Percentiles rank a stretch among this genome's conserved stretches.
These are phyloP conservation scores for Drosophila neoperkinsi DNA, from an alignment of 2,888 invertebrate species.

Conservation along the genomic window DNA sequence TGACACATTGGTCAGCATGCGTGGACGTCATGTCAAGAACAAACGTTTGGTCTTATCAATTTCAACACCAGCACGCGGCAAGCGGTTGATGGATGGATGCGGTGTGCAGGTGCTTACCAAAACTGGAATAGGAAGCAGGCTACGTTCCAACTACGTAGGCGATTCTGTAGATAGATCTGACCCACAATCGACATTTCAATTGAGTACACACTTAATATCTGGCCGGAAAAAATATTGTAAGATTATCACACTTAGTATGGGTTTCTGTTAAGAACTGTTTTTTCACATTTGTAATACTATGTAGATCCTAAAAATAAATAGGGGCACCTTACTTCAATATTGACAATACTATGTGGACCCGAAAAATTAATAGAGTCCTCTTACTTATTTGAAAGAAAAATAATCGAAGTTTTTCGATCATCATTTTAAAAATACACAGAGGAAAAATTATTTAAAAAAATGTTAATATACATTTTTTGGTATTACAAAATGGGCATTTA, in stretches of 20 bases:
- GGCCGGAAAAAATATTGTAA: too few species aligned
- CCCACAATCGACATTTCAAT: constrained; percentile 9
- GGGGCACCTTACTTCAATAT: too few species aligned
- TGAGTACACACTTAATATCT: not conserved
- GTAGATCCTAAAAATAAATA: not conserved
- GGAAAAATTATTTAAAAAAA: not conserved
- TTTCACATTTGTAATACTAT: not conserved
- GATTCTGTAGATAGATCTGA: constrained; percentile 12
- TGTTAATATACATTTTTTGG: not conserved
- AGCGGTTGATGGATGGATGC: constrained; percentile 42
- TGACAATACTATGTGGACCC: too few species aligned
- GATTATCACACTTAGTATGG: too few species aligned
- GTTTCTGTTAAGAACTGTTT: too few species aligned
- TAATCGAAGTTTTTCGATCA: not conserved
- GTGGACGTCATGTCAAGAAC: constrained; percentile 68
- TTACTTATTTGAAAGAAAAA: not conserved
- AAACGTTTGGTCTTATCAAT: constrained; percentile 57
- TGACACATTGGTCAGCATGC: constrained; percentile 47
- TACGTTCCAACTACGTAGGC: constrained; percentile 1
- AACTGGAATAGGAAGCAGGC: constrained; percentile 2
- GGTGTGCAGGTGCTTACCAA: constrained; percentile 18
- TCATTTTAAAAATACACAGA: not conserved
- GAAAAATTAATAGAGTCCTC: too few species aligned
- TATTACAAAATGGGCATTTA: not conserved
- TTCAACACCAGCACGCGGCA: constrained; percentile 21